phyloP scores from a whole-genome alignment of 2,888 invertebrate genomes.

The Coleophora flavipennella region DNA sequence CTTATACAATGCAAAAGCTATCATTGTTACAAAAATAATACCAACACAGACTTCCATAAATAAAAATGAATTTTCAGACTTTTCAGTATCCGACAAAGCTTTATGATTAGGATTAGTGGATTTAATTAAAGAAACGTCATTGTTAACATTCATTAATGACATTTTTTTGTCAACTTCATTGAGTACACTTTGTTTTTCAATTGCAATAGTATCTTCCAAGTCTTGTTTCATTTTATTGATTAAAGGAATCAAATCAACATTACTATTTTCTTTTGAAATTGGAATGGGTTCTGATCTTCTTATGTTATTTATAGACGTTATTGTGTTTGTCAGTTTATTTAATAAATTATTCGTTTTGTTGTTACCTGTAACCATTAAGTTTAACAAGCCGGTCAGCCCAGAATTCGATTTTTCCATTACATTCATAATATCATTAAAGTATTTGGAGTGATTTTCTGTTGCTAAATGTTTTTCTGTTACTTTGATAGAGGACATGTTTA shows the following conservation, averaged over 20 bases:
- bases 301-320: constrained; percentile 7
- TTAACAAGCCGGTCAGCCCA: neutral
- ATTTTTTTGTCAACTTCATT: constrained; percentile 20
- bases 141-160: constrained; percentile 8
- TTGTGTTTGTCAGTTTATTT: constrained; percentile 18
- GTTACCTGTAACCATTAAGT: constrained; percentile 2
- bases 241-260: constrained; percentile 14
- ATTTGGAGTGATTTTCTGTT: constrained; percentile 3
- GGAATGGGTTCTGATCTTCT: constrained; percentile 5
- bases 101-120: neutral
- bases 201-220: constrained; percentile 17
- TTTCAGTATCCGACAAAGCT: constrained; percentile 3
- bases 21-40: constrained; percentile 16
- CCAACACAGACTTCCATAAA: constrained; percentile 25
- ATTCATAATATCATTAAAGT: constrained; percentile 8
- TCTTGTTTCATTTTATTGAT: constrained; percentile 21
- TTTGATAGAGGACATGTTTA: constrained; percentile 12
- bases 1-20: constrained; percentile 16
- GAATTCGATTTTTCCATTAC: constrained; percentile 8
- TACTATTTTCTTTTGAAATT: constrained; percentile 14
- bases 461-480: neutral
- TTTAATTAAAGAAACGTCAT: constrained; percentile 3
- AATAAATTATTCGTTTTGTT: constrained; percentile 18
- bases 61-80: constrained; percentile 9
- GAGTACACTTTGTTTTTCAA: constrained; percentile 20